Conservation (phyloP, 2,113 vertebrate genomes). For the Megatriorchis doriae region DNA sequence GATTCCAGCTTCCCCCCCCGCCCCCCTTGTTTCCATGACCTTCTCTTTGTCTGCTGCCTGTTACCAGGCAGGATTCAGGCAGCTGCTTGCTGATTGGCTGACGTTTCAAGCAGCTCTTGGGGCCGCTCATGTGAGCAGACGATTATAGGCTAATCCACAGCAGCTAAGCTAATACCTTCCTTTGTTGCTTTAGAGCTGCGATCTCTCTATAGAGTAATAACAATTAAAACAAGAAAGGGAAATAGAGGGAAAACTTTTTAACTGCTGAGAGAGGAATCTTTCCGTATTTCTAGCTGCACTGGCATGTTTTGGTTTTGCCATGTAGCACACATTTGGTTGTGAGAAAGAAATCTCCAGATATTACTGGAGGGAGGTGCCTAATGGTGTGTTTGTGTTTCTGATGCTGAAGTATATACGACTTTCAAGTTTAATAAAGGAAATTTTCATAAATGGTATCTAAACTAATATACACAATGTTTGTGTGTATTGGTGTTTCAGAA, state of each 20-base stretch:
- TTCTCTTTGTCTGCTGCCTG: slow-evolving; percentile 60
- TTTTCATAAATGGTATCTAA: background rate
- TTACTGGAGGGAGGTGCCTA: background rate
- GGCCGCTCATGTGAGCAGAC: slow-evolving; percentile 40
- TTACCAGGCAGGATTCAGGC: slow-evolving; percentile 72
- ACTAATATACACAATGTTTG: background rate
- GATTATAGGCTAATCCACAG: slow-evolving; percentile 29
- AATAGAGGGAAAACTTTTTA: background rate
- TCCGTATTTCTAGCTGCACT: background rate
- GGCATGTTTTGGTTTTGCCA: background rate
- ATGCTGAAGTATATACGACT: background rate
- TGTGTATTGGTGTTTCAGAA: background rate
- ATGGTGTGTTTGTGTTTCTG: background rate
- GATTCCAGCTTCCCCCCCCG: background rate
- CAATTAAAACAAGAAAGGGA: background rate
- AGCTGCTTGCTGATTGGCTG: slow-evolving; percentile 67
- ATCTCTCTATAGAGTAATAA: background rate
- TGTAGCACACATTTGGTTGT: background rate
- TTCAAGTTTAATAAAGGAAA: background rate
- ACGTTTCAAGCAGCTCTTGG: slow-evolving; percentile 27
- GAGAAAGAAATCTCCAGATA: background rate
- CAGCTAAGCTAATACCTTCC: slow-evolving; percentile 1
- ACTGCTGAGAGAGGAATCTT: background rate
- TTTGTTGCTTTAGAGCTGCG: slow-evolving; percentile 29
- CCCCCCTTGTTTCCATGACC: slow-evolving; percentile 11